A percentile compares a stretch with the other conserved stretches of the same genome.
Evolutionary conservation across 2,113 vertebrate species (phyloP).

Genomic region (Plotosus lineatus): DNA sequence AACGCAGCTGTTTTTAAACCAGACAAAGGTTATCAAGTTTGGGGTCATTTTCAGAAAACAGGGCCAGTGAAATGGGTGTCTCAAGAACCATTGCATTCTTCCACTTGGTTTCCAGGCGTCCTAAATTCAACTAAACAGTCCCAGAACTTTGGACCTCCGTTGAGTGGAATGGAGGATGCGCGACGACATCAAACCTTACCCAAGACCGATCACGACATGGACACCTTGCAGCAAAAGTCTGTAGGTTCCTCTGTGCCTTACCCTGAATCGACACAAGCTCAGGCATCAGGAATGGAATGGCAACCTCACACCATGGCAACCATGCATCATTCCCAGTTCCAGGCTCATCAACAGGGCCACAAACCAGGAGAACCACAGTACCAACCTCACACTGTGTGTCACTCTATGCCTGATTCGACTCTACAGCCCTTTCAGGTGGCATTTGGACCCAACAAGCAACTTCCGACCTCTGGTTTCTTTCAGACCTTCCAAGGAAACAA

Average conservation of each 20-base stretch:
- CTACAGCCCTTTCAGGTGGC: slow-evolving; percentile 91
- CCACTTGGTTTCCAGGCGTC: slow-evolving; percentile 80
- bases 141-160: slow-evolving; percentile 77
- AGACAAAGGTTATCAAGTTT: slow-evolving; percentile 79
- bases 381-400: slow-evolving; percentile 62
- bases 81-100: slow-evolving; percentile 69
- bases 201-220: slow-evolving; percentile 74
- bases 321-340: slow-evolving; percentile 71
- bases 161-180: slow-evolving; percentile 73
- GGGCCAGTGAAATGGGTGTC: slow-evolving; percentile 78
- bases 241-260: slow-evolving; percentile 75
- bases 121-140: slow-evolving; percentile 75
- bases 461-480: slow-evolving; percentile 76
- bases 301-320: slow-evolving; percentile 72
- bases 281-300: slow-evolving; percentile 68
- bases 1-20: slow-evolving; percentile 80
- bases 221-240: slow-evolving; percentile 69
- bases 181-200: slow-evolving; percentile 73
- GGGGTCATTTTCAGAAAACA: slow-evolving; percentile 80
- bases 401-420: slow-evolving; percentile 69
- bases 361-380: slow-evolving; percentile 65
- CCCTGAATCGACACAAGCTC: slow-evolving; percentile 74
- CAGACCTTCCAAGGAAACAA: slow-evolving; percentile 81
- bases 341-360: slow-evolving; percentile 76
- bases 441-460: slow-evolving; percentile 85